These are phyloP conservation scores for Eueides isabella DNA, from an alignment of 1,140 invertebrate species.

Conservation along the genomic window DNA sequence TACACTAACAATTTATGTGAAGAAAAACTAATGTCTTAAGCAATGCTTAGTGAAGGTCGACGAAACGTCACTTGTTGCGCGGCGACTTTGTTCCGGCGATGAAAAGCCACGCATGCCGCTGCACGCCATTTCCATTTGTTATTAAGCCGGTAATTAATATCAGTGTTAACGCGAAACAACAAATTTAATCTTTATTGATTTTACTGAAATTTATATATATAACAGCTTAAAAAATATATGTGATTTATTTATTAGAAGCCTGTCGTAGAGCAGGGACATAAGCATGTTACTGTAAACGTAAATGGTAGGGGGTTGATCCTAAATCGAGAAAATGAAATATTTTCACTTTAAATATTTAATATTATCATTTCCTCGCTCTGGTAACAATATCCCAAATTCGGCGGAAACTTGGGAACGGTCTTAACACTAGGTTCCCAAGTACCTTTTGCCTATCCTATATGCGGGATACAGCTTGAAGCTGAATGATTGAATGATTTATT, in stretches of 20 bases:
- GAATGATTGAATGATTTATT: too few relatives aligned
- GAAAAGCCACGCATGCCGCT: constrained; percentile 72
- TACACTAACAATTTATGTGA: constrained; percentile 21
- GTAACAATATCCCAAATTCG: too few relatives aligned
- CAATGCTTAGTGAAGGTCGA: constrained; percentile 50
- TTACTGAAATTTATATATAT: neutral
- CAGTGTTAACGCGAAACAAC: constrained; percentile 47
- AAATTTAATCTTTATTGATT: constrained; percentile 13
- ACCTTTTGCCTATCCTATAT: too few relatives aligned
- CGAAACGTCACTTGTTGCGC: constrained; percentile 78
- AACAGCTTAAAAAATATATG: neutral
- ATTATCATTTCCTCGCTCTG: too few relatives aligned
- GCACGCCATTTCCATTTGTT: constrained; percentile 68
- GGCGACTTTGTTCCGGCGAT: constrained; percentile 73
- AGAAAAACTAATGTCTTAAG: constrained; percentile 53
- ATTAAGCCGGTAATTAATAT: constrained; percentile 67
- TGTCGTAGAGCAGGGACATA: too few relatives aligned
- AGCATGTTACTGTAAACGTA: too few relatives aligned
- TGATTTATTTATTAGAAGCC: neutral
- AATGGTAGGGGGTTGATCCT: too few relatives aligned
- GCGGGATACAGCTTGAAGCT: too few relatives aligned
- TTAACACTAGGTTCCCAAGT: too few relatives aligned
- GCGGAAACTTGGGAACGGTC: too few relatives aligned
- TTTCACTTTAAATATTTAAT: too few relatives aligned
- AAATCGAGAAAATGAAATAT: too few relatives aligned